Conservation (phyloP, 1,140 invertebrate genomes). For the Drosophila ohnishii region DNA sequence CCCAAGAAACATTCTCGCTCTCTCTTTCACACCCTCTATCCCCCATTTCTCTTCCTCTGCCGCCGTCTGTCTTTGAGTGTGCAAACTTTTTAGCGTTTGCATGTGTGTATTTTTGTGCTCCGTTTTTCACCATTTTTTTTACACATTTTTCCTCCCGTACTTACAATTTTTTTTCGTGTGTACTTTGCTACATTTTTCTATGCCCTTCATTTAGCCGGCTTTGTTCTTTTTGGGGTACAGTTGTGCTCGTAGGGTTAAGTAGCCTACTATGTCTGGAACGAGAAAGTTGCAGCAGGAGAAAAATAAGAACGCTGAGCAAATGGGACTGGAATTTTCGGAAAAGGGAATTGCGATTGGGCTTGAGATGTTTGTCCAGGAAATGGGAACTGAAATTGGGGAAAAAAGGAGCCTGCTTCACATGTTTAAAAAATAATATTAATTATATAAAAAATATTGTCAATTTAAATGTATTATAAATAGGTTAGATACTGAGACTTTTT, state of each 20-base stretch:
- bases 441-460: too few relatives aligned
- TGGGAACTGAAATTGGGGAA: neutral
- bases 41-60: slow-evolving; percentile 10
- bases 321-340: neutral
- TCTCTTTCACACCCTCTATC: slow-evolving; percentile 25
- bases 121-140: slow-evolving; percentile 30
- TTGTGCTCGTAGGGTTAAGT: slow-evolving; percentile 70
- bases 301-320: slow-evolving; percentile 13
- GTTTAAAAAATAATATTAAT: too few relatives aligned
- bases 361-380: neutral
- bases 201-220: slow-evolving; percentile 75
- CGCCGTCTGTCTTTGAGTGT: slow-evolving; percentile 74
- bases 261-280: too few relatives aligned
- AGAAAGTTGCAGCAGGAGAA: too few relatives aligned
- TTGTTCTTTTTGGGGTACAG: slow-evolving; percentile 76
- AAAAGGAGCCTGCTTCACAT: neutral
- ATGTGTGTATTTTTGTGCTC: slow-evolving; percentile 23
- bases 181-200: slow-evolving; percentile 66
- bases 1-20: slow-evolving; percentile 36
- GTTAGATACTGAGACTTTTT: too few relatives aligned
- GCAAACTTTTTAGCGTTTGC: slow-evolving; percentile 64
- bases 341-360: neutral
- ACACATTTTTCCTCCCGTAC: slow-evolving; percentile 22
- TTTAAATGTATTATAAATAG: too few relatives aligned
- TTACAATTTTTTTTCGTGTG: slow-evolving; percentile 38